phyloP scores from a whole-genome alignment of 2,113 vertebrate genomes.

The Salminus brasiliensis region DNA sequence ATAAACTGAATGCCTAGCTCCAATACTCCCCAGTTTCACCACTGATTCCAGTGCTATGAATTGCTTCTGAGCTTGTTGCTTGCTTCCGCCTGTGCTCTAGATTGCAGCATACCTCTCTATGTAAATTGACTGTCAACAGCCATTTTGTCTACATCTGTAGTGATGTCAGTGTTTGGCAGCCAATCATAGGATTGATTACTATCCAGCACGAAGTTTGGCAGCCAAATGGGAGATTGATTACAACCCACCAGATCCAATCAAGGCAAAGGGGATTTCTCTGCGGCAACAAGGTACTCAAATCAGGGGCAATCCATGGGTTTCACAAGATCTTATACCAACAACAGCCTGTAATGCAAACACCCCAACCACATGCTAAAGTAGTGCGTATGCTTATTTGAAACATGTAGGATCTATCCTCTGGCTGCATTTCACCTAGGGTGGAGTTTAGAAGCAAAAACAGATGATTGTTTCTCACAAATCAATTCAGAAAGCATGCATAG shows the following conservation, averaged over 20 bases:
- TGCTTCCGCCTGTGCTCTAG: neutral
- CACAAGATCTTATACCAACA: too few relatives aligned
- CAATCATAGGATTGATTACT: neutral
- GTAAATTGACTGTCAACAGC: neutral
- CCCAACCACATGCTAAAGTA: too few relatives aligned
- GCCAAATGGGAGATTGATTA: neutral
- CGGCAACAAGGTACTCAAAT: neutral
- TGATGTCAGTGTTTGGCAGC: conserved; percentile 3
- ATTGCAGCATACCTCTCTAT: neutral
- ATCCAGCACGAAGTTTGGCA: neutral
- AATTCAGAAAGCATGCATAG: neutral
- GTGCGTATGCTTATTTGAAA: too few relatives aligned
- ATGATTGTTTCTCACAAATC: neutral
- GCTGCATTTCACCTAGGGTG: too few relatives aligned
- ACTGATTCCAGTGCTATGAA: too few relatives aligned
- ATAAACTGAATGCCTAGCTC: too few relatives aligned
- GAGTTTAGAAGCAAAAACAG: neutral
- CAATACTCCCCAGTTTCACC: too few relatives aligned
- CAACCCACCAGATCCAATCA: neutral
- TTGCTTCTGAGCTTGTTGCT: neutral
- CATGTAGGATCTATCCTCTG: too few relatives aligned
- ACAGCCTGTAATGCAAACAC: too few relatives aligned
- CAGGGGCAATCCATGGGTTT: too few relatives aligned
- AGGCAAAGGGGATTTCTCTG: neutral
- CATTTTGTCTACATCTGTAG: neutral